Evolutionary conservation across 2,797 vertebrate genomes (phyloP).

Genomic region (Staurois parvus): DNA sequence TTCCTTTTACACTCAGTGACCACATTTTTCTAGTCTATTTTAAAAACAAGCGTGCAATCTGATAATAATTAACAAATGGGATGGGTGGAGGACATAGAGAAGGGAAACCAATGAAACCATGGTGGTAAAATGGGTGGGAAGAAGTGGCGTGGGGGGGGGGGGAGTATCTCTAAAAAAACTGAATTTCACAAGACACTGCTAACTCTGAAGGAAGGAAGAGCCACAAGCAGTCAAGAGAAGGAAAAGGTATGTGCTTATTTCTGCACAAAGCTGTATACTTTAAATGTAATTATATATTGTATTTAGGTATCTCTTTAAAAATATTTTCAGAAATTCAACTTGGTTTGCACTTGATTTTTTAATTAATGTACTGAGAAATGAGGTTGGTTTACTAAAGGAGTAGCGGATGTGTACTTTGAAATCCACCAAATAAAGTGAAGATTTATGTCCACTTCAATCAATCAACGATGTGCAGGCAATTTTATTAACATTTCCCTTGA

Average conservation of each 20-base stretch:
- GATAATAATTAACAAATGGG: constrained; percentile 52
- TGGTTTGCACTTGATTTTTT: neutral
- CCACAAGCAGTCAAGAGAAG: constrained; percentile 5
- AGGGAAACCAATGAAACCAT: constrained; percentile 29
- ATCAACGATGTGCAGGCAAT: too few relatives aligned
- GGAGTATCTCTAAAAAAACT: constrained; percentile 13
- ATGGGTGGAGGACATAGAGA: constrained; percentile 34
- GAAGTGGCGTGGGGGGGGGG: neutral
- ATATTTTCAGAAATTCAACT: neutral
- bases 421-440: neutral
- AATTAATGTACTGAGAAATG: neutral
- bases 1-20: constrained; percentile 45
- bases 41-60: constrained; percentile 38
- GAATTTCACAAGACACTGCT: constrained; percentile 35
- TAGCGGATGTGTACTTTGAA: neutral
- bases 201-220: constrained; percentile 23
- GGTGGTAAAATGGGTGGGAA: constrained; percentile 17
- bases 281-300: neutral
- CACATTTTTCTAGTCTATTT: constrained; percentile 40
- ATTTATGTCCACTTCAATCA: neutral
- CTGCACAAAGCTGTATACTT: neutral
- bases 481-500: neutral
- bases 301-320: neutral
- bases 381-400: neutral
- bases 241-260: constrained; percentile 40